Base-by-base conservation (phyloP, 2,113 vertebrate species). In the Phycodurus eques region DNA sequence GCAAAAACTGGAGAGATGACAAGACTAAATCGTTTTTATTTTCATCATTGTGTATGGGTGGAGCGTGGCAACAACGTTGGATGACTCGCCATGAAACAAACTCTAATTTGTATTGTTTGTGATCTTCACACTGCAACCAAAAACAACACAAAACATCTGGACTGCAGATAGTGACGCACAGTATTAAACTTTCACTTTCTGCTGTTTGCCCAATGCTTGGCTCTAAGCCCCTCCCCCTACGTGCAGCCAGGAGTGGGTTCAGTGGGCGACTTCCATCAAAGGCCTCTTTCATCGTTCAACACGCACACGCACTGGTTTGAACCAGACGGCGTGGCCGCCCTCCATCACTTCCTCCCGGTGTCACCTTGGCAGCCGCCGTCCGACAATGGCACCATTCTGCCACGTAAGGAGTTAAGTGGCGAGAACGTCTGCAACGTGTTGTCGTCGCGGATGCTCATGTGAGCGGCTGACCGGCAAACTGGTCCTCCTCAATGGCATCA, bases 251-350 rank as follows among this genome's bases (percentile, higher is more conserved):
- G 73, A 80, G 83, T 75, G 68, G 67, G 71, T 75, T 77, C 83
- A 77, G 79, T 83, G 70, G 35, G 39, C 70, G 27, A 5, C 43
- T 27, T 8, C 70, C 27, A 66, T 88, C 82, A 88, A 90, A 87
- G 83, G 64, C 44, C 46, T 68, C 80, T 86, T 90, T 90, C 77
- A 86, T 83, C 42, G 56, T 27, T 39, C 64, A 69, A 68, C 60
- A 57, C 47, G 49, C 64, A 53, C 31, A 56, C 70, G 64, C 56
- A 63, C 51, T 8, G 59, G 56, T 57, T 57, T 13, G 56, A 57
- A n/a, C 67, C 61, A 53, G 56, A 66, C 63, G 19, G 33, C 35
- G 54, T 70, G n/a, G 15, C 33, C 2, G 17, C 8, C n/a, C 39
- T 59, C 54, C 22, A n/a, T 56, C 43, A 17, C 54, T 27, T 80